A percentile compares a stretch with the other conserved stretches of the same genome.
Evolutionary conservation across 2,888 invertebrate genomes (phyloP).

Genomic region (Epinotia ramella): DNA sequence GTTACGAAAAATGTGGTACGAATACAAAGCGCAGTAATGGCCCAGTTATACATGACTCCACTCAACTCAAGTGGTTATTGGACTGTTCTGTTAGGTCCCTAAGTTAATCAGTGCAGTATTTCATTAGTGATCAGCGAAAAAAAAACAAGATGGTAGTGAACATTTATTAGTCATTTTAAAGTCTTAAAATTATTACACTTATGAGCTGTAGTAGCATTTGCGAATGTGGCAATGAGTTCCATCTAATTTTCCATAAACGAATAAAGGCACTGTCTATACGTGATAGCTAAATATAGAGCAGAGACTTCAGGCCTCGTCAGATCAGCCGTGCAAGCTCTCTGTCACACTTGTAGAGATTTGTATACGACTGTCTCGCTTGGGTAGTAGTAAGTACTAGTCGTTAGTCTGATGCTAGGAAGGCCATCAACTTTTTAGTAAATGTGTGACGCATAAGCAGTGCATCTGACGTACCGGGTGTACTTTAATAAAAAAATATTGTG

Average conservation of each 20-base stretch:
- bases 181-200: constrained; percentile 79
- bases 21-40: too few species aligned
- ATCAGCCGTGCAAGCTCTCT: too few species aligned
- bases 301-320: too few species aligned
- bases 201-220: constrained; percentile 62
- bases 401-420: too few species aligned
- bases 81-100: too few species aligned
- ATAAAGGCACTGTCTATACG: constrained; percentile 3
- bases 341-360: too few species aligned
- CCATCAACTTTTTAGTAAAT: too few species aligned
- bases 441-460: not conserved
- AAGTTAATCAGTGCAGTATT: not conserved
- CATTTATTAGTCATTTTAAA: constrained; percentile 61
- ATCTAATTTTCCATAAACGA: not conserved
- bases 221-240: constrained; percentile 11
- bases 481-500: constrained; percentile 62
- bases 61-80: too few species aligned
- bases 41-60: not conserved
- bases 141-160: constrained; percentile 25
- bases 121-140: not conserved
- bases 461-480: constrained; percentile 5
- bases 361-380: too few species aligned
- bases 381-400: too few species aligned
- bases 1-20: too few species aligned
- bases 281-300: not conserved